Conservation (phyloP, 2,797 vertebrate species). For the Acanthornis magna region DNA sequence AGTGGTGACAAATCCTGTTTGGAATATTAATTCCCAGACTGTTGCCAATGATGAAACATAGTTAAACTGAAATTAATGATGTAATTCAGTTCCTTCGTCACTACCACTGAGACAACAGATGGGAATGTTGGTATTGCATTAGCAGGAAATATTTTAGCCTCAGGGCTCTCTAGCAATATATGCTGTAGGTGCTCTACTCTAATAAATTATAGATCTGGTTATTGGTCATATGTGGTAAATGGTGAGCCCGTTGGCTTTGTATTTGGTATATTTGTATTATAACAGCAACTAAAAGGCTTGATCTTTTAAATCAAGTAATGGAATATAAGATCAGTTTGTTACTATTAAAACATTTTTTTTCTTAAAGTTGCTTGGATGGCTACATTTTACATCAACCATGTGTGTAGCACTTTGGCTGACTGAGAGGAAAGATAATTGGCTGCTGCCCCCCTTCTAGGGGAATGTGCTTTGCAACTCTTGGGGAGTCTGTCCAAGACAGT, state of each 20-base stretch:
- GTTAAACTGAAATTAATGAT: constrained; percentile 77
- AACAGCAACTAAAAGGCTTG: not conserved
- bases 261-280: not conserved
- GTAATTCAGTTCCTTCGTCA: constrained; percentile 77
- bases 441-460: not conserved
- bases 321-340: not conserved
- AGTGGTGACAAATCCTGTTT: not conserved
- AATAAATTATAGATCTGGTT: not conserved
- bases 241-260: not conserved
- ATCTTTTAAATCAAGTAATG: not conserved
- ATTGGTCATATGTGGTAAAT: not conserved
- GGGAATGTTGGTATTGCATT: constrained; percentile 15
- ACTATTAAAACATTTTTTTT: not conserved
- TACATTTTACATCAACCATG: not conserved
- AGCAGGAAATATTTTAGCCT: constrained; percentile 24
- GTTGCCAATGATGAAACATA: constrained; percentile 79
- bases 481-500: not conserved
- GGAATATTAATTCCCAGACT: constrained; percentile 8
- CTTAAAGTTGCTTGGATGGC: not conserved
- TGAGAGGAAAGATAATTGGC: not conserved
- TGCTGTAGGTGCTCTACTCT: not conserved
- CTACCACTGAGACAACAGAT: constrained; percentile 83
- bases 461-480: not conserved
- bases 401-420: not conserved
- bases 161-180: not conserved